These are phyloP conservation scores for Chrosomus eos DNA, from an alignment of 2,797 vertebrate species.

Conservation along the genomic window DNA sequence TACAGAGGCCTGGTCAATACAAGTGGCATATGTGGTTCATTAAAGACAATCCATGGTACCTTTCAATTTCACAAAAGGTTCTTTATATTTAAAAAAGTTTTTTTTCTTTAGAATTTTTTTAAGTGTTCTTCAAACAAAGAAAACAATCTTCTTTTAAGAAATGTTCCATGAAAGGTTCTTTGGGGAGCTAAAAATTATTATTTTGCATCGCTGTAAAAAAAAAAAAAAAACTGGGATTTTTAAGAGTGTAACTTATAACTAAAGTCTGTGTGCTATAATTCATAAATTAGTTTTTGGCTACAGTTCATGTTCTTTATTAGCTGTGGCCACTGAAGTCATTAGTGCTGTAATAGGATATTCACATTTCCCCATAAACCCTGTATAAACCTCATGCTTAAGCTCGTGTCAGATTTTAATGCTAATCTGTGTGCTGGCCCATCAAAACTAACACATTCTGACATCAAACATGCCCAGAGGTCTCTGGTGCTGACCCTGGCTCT, in stretches of 20 bases:
- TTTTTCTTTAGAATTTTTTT: too few relatives aligned
- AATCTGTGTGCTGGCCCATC: slow-evolving; percentile 17
- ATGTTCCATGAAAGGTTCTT: neutral
- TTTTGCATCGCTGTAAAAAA: neutral
- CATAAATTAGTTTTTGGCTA: neutral
- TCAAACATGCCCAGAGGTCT: slow-evolving; percentile 27
- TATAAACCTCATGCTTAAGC: neutral
- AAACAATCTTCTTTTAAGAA: neutral
- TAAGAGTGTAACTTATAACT: neutral
- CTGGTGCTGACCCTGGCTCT: neutral
- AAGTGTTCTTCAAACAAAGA: neutral
- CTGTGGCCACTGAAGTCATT: neutral
- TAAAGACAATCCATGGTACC: too few relatives aligned
- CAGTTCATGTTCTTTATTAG: neutral
- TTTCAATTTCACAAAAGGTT: neutral
- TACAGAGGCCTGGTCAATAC: too few relatives aligned
- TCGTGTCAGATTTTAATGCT: neutral
- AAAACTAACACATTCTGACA: slow-evolving; percentile 15
- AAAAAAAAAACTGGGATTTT: neutral
- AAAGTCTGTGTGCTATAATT: neutral
- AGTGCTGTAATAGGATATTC: neutral
- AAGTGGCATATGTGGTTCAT: too few relatives aligned
- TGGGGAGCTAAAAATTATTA: neutral
- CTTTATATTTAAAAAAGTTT: neutral
- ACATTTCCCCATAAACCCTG: neutral